Evolutionary conservation across 2,888 invertebrate species (phyloP).

Genomic region (Rhingia campestris): DNA sequence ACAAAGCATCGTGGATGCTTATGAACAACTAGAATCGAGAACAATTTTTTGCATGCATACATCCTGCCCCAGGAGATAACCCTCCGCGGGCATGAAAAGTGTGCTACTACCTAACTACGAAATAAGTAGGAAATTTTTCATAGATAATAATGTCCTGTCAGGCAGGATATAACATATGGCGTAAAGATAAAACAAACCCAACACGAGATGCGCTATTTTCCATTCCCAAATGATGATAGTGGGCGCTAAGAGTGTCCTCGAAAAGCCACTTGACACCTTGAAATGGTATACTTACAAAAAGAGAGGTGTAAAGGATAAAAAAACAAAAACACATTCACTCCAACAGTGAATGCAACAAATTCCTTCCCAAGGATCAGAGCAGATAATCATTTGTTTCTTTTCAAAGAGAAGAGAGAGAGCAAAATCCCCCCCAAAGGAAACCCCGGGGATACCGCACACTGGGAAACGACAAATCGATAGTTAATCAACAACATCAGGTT

Average conservation of each 20-base stretch:
- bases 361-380: constrained; percentile 50
- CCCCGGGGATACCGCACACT: constrained; percentile 19
- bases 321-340: neutral
- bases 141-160: constrained; percentile 54
- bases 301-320: constrained; percentile 41
- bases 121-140: constrained; percentile 51
- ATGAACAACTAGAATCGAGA: constrained; percentile 52
- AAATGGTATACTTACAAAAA: neutral
- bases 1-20: constrained; percentile 9
- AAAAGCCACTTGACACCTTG: constrained; percentile 57
- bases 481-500: constrained; percentile 70
- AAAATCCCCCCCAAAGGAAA: neutral
- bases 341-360: constrained; percentile 61
- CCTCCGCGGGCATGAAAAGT: constrained; percentile 39
- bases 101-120: constrained; percentile 48
- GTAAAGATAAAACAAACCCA: constrained; percentile 30
- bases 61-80: constrained; percentile 51
- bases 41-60: constrained; percentile 24
- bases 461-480: constrained; percentile 70
- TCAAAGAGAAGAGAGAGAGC: neutral
- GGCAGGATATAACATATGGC: constrained; percentile 59
- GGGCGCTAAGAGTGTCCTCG: constrained; percentile 36
- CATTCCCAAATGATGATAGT: constrained; percentile 17
- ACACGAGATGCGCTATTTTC: constrained; percentile 3
- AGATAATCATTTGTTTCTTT: constrained; percentile 54